Percentiles rank a stretch among this genome's conserved stretches.
phyloP scores from a whole-genome alignment of 1,140 invertebrate species.

The Anastrepha obliqua region DNA sequence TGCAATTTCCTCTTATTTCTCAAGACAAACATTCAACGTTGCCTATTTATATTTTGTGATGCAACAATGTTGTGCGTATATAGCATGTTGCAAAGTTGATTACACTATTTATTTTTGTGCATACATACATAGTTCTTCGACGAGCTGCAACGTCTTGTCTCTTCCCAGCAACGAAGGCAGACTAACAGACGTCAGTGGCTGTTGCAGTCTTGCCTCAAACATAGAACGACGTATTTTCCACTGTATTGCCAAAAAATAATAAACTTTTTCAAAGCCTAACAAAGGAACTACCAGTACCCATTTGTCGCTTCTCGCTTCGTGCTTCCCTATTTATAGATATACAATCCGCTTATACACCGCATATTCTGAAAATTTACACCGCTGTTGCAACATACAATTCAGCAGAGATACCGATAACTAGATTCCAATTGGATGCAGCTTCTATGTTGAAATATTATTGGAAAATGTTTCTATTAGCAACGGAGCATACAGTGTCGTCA shows the following conservation, averaged over 20 bases:
- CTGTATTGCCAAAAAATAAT: too few relatives aligned
- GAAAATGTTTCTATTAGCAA: not conserved
- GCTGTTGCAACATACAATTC: not conserved
- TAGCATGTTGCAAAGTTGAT: not conserved
- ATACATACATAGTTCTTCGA: not conserved
- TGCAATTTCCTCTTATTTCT: not conserved
- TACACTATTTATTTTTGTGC: not conserved
- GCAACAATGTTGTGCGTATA: not conserved
- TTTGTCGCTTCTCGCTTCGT: too few relatives aligned
- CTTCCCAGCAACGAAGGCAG: not conserved
- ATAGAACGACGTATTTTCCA: not conserved
- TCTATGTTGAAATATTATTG: not conserved
- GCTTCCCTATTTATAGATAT: not conserved
- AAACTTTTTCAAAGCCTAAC: too few relatives aligned
- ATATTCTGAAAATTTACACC: not conserved
- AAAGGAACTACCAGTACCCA: too few relatives aligned
- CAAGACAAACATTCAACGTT: constrained; percentile 1
- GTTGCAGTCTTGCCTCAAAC: not conserved
- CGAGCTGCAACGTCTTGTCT: not conserved
- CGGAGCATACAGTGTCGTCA: too few relatives aligned
- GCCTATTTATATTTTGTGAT: not conserved
- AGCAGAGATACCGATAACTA: not conserved
- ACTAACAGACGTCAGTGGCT: constrained; percentile 16
- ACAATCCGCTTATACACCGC: not conserved
- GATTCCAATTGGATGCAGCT: not conserved